Evolutionary conservation across 2,888 invertebrate species (phyloP).

Genomic region (Macaria notata): DNA sequence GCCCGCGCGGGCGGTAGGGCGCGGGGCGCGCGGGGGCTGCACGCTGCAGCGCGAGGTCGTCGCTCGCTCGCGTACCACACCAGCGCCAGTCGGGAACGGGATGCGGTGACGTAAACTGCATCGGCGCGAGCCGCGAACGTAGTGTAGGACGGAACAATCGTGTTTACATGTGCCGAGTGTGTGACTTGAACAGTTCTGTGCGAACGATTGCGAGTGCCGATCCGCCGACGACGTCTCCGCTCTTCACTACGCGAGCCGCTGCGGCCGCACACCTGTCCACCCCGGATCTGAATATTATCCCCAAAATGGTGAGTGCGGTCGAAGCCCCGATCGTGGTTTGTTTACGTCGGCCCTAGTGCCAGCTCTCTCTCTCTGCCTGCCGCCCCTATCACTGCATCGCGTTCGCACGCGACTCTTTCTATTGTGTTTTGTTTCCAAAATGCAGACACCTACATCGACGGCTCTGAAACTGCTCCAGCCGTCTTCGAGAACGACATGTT

Average conservation of each 20-base stretch:
- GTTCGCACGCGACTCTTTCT: conserved; percentile 75
- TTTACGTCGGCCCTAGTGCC: conserved; percentile 77
- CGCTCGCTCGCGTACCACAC: conserved; percentile 62
- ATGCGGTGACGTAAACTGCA: conserved; percentile 82
- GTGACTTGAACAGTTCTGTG: conserved; percentile 62
- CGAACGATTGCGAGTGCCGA: conserved; percentile 66
- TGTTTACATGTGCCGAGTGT: conserved; percentile 60
- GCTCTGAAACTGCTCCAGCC: conserved; percentile 58
- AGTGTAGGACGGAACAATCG: conserved; percentile 80
- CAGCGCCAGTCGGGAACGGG: conserved; percentile 77
- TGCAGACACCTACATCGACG: conserved; percentile 76
- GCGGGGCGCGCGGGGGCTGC: conserved; percentile 65
- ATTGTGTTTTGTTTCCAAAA: conserved; percentile 81
- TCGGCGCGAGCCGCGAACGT: conserved; percentile 77
- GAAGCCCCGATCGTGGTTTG: conserved; percentile 78
- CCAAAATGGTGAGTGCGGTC: conserved; percentile 81
- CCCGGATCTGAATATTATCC: conserved; percentile 60
- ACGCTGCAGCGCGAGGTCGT: conserved; percentile 81
- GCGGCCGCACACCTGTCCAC: conserved; percentile 52
- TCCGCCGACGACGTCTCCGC: conserved; percentile 66
- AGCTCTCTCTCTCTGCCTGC: conserved; percentile 76
- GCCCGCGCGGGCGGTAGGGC: conserved; percentile 47
- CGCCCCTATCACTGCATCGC: conserved; percentile 75
- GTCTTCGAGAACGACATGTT: conserved; percentile 64
- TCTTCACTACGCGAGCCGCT: conserved; percentile 73